Evolutionary conservation across 2,888 invertebrate species (phyloP), one percentile per base, ranked within the genome.

Genomic region (Caenorhabditis parvicauda): DNA sequence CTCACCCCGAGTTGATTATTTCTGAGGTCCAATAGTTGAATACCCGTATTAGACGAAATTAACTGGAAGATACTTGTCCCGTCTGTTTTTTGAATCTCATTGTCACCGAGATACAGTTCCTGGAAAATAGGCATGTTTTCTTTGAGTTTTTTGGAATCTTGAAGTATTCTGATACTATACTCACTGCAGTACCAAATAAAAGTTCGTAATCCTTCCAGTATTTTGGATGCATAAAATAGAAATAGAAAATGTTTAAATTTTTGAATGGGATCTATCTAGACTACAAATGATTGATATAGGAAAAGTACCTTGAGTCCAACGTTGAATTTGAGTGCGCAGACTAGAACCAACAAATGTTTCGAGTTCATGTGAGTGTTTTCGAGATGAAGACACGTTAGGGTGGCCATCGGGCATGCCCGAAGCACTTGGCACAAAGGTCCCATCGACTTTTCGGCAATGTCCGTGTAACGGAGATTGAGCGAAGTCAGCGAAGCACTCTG

Each of bases 71-170:
- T 84, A 73, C 90, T 89, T 55, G 87, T 85, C 14, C 90, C 91
- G 84, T 92, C 92, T 27, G 86, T 83, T 25, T 87, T 84, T 48
- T 87, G 86, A 67, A 92, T 85, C 59, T 87, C 85, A 82, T 92
- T 92, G 83, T 91, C 89, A 41, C 90, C 89, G 60, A 92, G 84
- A 79, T 90, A 88, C 47, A 92, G 85, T 83, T 92, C 91, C 59
- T 61, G 41, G 3, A 50, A 37, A 19, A 5, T 87, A 87, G n/a
- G n/a, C n/a, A n/a, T 46, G 90, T 83, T 1, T 87, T 17, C 5
- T 1, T 43, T 14, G 21, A 22, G 9, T 7, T 6, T 9, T 27
- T 22, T 42, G 2, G 14, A n/a, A n/a, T n/a, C n/a, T n/a, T n/a
- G n/a, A n/a, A n/a, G n/a, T n/a, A n/a, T n/a, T n/a, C n/a, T n/a